Evolutionary conservation across 1,140 invertebrate genomes (phyloP), one percentile per base, ranked within the genome.

Genomic region (Palaemon carinicauda): DNA sequence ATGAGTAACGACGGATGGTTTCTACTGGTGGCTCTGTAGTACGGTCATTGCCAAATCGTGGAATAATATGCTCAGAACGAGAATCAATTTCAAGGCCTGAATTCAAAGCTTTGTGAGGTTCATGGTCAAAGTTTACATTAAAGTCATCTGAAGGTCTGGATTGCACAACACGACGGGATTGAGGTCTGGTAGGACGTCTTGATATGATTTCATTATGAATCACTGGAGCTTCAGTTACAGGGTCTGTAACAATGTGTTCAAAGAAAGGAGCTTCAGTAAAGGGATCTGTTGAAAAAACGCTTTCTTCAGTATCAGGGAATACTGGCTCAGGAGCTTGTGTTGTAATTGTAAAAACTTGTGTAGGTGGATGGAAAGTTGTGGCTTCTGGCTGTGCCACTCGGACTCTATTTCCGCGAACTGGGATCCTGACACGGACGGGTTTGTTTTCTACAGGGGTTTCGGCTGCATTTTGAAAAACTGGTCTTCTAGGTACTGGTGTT

Each of bases 1-100:
- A 89, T 10, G 89, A 89, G 82, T 90, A 91, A 33, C 90, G 87
- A 19, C 87, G 87, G 24, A 89, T 87, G 41, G 90, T 91, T 60
- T 89, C 86, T 14, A 90, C 83, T 19, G 87, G 52, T 7, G 88
- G 85, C 50, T 82, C 77, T 24, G 74, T 87, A 21, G 88, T 83
- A 10, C 41, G 31, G 4, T 87, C 81, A 24, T 31, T 29, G 9
- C 77, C 80, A 15, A 41, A n/a, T 24, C 78, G 33, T 10, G 60
- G 60, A 27, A 80, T 73, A 54, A 80, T 82, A 50, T 74, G 69
- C 52, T 87, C 80, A 53, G 88, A 82, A 33, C 88, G 79, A 41
- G 78, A 51, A 31, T 78, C 82, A n/a, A 86, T 78, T 77, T 86
- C 88, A 10, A 88, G 71, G 21, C 88, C 88, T 75, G 77, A 21